Conservation (phyloP, 2,113 vertebrate genomes). For the Edolisoma coerulescens region DNA sequence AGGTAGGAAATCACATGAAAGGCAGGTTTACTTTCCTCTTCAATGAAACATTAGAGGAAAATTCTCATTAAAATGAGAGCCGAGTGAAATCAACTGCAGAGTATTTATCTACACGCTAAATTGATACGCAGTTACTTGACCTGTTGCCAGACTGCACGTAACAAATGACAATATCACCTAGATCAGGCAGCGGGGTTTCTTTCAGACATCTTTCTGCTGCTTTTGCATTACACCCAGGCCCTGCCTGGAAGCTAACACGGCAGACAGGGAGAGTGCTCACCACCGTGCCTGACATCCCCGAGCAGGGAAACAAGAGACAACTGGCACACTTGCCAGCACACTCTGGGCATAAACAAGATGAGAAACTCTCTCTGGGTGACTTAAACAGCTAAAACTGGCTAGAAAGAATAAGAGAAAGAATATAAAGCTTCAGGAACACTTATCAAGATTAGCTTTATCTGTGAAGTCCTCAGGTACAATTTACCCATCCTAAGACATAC, state of each 20-base stretch:
- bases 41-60: background rate
- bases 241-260: background rate
- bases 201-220: background rate
- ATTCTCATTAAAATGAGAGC: background rate
- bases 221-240: background rate
- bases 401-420: background rate
- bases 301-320: background rate
- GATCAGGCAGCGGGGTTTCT: background rate
- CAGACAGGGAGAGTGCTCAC: accelerated
- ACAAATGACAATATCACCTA: background rate
- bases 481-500: background rate
- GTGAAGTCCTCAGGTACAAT: background rate
- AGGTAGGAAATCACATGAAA: background rate
- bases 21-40: background rate
- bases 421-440: background rate
- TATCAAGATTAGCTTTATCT: background rate
- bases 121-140: background rate
- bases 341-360: background rate
- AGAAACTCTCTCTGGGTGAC: background rate
- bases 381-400: background rate
- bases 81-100: background rate
- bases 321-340: background rate
- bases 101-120: background rate
- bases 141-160: background rate
- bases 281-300: accelerated